phyloP scores from a whole-genome alignment of 2,113 vertebrate genomes.

The Oreochromis niloticus region DNA sequence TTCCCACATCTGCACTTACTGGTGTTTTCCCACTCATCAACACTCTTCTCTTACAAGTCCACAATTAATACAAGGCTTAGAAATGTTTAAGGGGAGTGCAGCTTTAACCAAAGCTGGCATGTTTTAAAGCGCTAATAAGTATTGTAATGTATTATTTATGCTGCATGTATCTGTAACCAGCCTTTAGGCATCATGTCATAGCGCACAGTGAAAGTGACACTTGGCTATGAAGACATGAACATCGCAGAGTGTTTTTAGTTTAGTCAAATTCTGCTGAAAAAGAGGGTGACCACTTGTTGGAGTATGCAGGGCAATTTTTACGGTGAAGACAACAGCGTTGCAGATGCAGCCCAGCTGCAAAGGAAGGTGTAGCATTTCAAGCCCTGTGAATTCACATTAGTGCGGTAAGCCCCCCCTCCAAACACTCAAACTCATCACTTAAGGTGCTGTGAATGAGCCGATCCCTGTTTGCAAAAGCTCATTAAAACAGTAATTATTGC shows the following conservation, averaged over 20 bases:
- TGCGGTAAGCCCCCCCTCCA: constrained; percentile 62
- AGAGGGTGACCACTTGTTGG: background rate
- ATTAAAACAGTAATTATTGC: constrained; percentile 75
- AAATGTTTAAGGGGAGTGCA: background rate
- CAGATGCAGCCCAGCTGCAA: constrained; percentile 93
- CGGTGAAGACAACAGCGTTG: constrained; percentile 84
- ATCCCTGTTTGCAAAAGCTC: constrained; percentile 50
- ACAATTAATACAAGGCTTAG: background rate
- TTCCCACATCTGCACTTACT: constrained; percentile 77
- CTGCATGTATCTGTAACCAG: background rate
- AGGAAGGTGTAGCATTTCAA: constrained; percentile 87
- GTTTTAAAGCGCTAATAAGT: background rate
- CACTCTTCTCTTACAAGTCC: constrained; percentile 13
- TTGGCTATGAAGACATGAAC: constrained; percentile 15
- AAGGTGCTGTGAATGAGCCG: constrained; percentile 55
- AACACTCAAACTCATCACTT: constrained; percentile 59
- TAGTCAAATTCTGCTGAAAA: constrained; percentile 52
- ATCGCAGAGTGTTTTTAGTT: constrained; percentile 4
- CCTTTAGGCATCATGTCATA: background rate
- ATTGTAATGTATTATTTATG: background rate
- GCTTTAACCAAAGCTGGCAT: background rate
- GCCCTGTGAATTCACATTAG: constrained; percentile 75
- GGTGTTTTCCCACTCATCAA: constrained; percentile 70
- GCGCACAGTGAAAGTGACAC: background rate
- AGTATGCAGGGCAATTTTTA: constrained; percentile 71